Evolutionary conservation across 64 coral and sea anemone species (phyloP).

Genomic region (Cladopsammia gracilis): DNA sequence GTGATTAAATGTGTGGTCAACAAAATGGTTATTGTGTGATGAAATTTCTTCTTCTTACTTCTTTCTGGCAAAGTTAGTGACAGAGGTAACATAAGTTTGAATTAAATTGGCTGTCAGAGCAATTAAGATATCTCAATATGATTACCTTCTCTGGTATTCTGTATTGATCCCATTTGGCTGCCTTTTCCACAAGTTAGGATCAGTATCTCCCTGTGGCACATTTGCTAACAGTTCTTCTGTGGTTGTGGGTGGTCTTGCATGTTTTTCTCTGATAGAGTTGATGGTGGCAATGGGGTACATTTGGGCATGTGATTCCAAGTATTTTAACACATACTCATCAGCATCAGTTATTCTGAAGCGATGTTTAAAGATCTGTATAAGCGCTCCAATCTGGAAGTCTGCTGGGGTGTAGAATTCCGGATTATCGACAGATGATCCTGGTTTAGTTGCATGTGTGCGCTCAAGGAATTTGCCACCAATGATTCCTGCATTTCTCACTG

Average conservation of each 20-base stretch:
- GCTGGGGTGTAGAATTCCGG: constrained; percentile 98
- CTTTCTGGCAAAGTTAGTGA: too few relatives aligned
- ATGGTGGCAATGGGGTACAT: constrained; percentile 90
- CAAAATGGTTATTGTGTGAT: too few relatives aligned
- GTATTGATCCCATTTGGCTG: constrained; percentile 88
- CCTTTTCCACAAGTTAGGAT: constrained; percentile 57
- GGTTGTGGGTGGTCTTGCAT: constrained; percentile 73
- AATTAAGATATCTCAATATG: too few relatives aligned
- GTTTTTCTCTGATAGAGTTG: constrained; percentile 91
- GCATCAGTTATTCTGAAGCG: constrained; percentile 94
- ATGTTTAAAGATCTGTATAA: constrained; percentile 96
- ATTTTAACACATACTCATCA: constrained; percentile 97
- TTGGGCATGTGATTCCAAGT: constrained; percentile 89
- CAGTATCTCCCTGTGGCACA: constrained; percentile 85
- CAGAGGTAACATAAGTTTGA: too few relatives aligned
- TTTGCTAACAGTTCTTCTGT: constrained; percentile 79
- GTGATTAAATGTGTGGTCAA: too few relatives aligned
- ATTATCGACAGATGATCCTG: constrained; percentile 93
- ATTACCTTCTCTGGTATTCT: constrained; percentile 99
- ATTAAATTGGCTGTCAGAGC: too few relatives aligned
- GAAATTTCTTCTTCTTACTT: too few relatives aligned
- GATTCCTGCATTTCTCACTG: constrained; percentile 97
- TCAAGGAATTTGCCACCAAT: constrained; percentile 98
- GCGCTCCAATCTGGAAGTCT: constrained; percentile 91
- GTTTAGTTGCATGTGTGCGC: constrained; percentile 90